A percentile compares a stretch with the other conserved stretches of the same genome.
Conservation (phyloP, 2,113 vertebrate genomes). For the Panurus biarmicus region DNA sequence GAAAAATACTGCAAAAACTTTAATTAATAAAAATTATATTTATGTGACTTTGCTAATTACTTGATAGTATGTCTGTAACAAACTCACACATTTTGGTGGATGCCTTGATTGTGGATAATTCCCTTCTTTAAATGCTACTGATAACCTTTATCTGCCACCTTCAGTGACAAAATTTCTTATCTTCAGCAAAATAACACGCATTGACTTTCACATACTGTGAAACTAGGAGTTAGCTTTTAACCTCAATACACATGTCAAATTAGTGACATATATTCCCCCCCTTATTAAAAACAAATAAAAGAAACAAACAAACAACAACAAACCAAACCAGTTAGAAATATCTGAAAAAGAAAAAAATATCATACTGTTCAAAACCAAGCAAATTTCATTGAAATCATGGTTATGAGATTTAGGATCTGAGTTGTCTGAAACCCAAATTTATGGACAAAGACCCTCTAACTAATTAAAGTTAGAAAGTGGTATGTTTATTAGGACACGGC, state of each 20-base stretch:
- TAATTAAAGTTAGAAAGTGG: too few species aligned
- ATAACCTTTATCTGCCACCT: not conserved
- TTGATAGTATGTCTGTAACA: not conserved
- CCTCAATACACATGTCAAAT: not conserved
- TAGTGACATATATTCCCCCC: not conserved
- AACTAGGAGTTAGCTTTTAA: not conserved
- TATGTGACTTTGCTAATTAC: not conserved
- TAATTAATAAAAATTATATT: not conserved
- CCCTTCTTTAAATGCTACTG: not conserved
- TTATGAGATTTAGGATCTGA: not conserved
- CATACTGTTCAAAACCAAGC: not conserved
- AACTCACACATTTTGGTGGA: not conserved
- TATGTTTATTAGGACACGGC: too few species aligned
- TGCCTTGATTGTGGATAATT: not conserved
- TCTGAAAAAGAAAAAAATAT: not conserved
- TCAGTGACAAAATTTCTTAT: not conserved
- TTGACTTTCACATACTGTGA: not conserved
- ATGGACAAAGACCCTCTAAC: too few species aligned
- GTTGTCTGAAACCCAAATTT: too few species aligned
- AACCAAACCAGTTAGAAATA: not conserved
- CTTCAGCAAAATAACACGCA: not conserved
- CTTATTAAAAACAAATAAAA: not conserved
- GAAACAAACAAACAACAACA: not conserved
- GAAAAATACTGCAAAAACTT: not conserved
- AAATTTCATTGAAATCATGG: not conserved